A percentile compares a stretch with the other conserved stretches of the same genome.
phyloP scores from a whole-genome alignment of 1,140 invertebrate species.

The Drosophila triauraria region DNA sequence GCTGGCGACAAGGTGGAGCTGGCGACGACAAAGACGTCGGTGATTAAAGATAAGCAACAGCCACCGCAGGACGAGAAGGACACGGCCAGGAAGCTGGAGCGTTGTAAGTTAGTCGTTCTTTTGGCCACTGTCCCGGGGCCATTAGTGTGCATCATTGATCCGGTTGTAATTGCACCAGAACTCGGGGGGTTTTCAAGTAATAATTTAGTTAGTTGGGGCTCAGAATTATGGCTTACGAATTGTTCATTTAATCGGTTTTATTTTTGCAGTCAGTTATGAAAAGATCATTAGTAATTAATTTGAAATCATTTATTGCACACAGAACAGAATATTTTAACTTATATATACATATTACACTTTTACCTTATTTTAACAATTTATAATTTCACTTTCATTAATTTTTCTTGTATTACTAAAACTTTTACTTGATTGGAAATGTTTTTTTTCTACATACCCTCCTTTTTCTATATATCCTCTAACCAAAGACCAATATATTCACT shows the following conservation, averaged over 20 bases:
- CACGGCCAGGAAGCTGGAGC: slow-evolving; percentile 52
- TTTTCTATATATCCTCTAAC: not conserved
- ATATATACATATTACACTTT: too few relatives aligned
- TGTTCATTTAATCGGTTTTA: not conserved
- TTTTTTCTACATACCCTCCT: not conserved
- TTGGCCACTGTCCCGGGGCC: slow-evolving; percentile 11
- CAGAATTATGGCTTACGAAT: too few relatives aligned
- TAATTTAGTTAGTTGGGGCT: not conserved
- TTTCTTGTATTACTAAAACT: not conserved
- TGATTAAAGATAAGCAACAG: slow-evolving; percentile 70
- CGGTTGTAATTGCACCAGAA: slow-evolving; percentile 13
- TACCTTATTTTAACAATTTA: too few relatives aligned
- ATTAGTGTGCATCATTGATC: slow-evolving; percentile 20
- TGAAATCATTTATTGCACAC: too few relatives aligned
- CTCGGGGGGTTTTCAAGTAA: slow-evolving; percentile 25
- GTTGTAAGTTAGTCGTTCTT: slow-evolving; percentile 47
- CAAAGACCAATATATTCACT: too few relatives aligned
- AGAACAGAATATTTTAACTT: too few relatives aligned
- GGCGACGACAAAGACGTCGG: slow-evolving; percentile 52
- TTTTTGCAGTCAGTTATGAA: not conserved
- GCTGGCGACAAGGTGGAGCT: slow-evolving; percentile 69
- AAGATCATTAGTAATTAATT: not conserved
- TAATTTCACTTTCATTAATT: not conserved
- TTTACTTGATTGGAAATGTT: not conserved
- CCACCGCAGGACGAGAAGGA: slow-evolving; percentile 56